phyloP scores from a whole-genome alignment of 2,797 vertebrate species.

The Enteromius unitaeniatus region DNA sequence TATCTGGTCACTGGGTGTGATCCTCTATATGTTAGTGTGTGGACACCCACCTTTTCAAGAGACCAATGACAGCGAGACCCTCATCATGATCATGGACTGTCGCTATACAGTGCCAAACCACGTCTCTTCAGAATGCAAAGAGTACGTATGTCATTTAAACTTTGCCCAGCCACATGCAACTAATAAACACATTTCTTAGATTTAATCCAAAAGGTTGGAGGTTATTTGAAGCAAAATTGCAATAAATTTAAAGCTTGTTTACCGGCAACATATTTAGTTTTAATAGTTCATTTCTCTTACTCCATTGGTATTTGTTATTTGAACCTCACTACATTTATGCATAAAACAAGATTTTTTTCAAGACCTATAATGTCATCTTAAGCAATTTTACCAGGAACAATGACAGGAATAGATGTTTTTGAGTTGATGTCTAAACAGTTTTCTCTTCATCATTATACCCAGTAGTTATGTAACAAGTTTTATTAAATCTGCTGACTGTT shows the following conservation, averaged over 20 bases:
- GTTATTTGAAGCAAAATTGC: neutral
- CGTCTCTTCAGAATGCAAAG: conserved; percentile 89
- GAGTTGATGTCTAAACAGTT: neutral
- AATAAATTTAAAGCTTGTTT: neutral
- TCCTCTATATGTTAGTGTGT: conserved; percentile 82
- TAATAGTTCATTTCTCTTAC: neutral
- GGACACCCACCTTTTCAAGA: conserved; percentile 97
- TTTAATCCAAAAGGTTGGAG: neutral
- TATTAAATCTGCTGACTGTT: conserved; percentile 14
- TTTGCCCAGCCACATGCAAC: conserved; percentile 10
- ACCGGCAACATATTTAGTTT: neutral
- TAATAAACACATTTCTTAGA: neutral
- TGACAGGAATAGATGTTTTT: neutral
- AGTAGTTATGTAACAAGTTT: conserved; percentile 1
- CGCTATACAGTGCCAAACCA: conserved; percentile 91
- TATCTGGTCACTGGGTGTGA: conserved; percentile 83
- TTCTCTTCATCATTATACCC: neutral
- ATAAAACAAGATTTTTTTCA: neutral
- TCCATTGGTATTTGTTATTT: neutral
- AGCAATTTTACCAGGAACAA: neutral
- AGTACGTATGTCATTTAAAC: conserved; percentile 82
- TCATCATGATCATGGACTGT: conserved; percentile 99
- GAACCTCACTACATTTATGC: no score
- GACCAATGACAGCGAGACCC: conserved; percentile 96
- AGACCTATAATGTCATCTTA: neutral